Evolutionary conservation across 2,888 invertebrate genomes (phyloP).

Genomic region (Drosophila yooni): DNA sequence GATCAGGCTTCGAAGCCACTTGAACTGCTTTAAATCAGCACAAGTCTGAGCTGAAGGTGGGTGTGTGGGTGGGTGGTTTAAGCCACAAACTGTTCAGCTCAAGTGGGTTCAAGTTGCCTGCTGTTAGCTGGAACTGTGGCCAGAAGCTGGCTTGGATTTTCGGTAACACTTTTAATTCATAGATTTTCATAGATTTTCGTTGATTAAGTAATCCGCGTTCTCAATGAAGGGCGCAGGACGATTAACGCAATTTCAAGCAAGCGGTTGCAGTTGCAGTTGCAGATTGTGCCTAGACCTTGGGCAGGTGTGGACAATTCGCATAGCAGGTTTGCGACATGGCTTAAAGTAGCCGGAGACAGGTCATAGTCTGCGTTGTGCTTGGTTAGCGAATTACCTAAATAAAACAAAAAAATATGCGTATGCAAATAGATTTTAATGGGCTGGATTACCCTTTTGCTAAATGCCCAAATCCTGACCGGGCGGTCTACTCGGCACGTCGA

Average conservation of each 20-base stretch:
- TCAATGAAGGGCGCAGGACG: slow-evolving; percentile 65
- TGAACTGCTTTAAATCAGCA: slow-evolving; percentile 45
- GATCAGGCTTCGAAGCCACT: slow-evolving; percentile 20
- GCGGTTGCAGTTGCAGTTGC: slow-evolving; percentile 32
- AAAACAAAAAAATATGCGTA: slow-evolving; percentile 82
- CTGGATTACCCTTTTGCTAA: slow-evolving; percentile 81
- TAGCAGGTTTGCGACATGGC: slow-evolving; percentile 51
- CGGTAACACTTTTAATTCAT: slow-evolving; percentile 73
- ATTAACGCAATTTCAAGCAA: slow-evolving; percentile 80
- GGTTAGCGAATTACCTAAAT: slow-evolving; percentile 82
- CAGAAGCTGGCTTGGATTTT: slow-evolving; percentile 57
- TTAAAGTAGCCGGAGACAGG: slow-evolving; percentile 33
- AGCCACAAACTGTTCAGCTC: slow-evolving; percentile 52
- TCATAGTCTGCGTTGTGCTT: slow-evolving; percentile 26
- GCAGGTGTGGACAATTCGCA: slow-evolving; percentile 54
- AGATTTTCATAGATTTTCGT: slow-evolving; percentile 73
- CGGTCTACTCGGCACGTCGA: slow-evolving; percentile 25
- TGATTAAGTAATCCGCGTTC: slow-evolving; percentile 73
- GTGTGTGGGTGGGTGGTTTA: slow-evolving; percentile 50
- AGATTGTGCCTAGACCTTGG: slow-evolving; percentile 9
- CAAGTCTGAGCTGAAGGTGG: background rate
- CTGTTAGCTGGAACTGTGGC: slow-evolving; percentile 42
- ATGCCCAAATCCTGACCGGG: slow-evolving; percentile 68
- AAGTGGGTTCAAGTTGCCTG: slow-evolving; percentile 31
- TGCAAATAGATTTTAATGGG: slow-evolving; percentile 83